These are phyloP conservation scores for Cotesia chilonis DNA, from an alignment of 1,140 invertebrate species.

Conservation along the genomic window DNA sequence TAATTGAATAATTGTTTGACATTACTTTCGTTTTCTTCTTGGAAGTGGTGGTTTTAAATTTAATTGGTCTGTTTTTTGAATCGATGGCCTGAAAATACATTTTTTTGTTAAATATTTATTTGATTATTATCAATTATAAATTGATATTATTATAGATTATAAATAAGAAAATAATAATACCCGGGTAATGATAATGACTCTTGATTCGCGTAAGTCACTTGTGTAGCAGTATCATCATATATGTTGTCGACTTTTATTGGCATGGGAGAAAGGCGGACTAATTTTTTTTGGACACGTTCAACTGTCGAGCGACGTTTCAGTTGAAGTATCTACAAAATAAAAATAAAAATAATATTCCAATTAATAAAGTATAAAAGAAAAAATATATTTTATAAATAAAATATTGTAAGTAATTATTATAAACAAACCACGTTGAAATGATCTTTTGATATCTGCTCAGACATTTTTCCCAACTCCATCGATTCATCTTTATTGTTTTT, in stretches of 20 bases:
- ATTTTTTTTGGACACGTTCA: conserved; percentile 39
- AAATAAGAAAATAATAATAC: background rate
- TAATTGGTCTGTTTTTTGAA: background rate
- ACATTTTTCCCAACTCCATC: conserved; percentile 26
- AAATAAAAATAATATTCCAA: background rate
- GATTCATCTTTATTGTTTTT: conserved; percentile 13
- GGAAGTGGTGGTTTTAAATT: background rate
- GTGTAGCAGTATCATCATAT: conserved; percentile 20
- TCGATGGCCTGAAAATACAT: conserved; percentile 15
- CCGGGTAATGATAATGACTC: conserved; percentile 2
- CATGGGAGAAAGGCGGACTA: conserved; percentile 32
- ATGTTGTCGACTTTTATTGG: conserved; percentile 38
- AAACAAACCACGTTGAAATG: conserved; percentile 28
- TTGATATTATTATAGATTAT: too few species aligned
- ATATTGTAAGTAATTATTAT: background rate
- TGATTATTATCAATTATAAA: background rate
- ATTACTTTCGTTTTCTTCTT: conserved; percentile 6
- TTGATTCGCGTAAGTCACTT: conserved; percentile 38
- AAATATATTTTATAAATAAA: conserved; percentile 3
- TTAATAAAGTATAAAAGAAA: background rate
- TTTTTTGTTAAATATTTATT: conserved; percentile 10
- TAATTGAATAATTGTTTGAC: background rate
- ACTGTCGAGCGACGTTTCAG: conserved; percentile 40
- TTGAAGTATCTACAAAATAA: conserved; percentile 16
- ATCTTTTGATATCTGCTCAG: background rate